A percentile compares a stretch with the other conserved stretches of the same genome.
These are phyloP conservation scores for Caloenas nicobarica DNA, from an alignment of 2,113 vertebrate species.

Conservation along the genomic window DNA sequence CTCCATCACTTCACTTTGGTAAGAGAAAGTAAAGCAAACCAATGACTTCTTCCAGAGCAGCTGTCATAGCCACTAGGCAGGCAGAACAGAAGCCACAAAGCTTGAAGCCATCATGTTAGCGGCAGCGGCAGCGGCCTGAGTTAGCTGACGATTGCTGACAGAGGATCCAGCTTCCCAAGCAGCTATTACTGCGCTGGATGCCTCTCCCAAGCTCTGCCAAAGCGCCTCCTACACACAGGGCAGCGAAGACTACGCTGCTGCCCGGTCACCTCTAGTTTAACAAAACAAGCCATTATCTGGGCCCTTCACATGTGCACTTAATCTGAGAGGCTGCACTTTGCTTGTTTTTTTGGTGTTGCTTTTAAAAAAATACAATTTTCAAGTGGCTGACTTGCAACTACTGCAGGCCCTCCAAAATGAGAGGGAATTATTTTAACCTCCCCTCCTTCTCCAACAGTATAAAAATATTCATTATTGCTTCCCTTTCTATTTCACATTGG, in stretches of 20 bases:
- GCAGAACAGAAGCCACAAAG: not conserved
- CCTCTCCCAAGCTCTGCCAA: not conserved
- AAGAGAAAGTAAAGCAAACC: not conserved
- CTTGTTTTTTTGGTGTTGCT: not conserved
- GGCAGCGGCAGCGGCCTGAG: not conserved
- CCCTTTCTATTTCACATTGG: not conserved
- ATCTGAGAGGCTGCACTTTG: not conserved
- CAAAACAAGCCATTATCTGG: not conserved
- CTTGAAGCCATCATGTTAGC: slow-evolving; percentile 16
- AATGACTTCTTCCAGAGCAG: not conserved
- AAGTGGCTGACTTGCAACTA: not conserved
- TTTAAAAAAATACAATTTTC: not conserved
- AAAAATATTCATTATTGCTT: not conserved
- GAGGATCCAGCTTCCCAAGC: not conserved
- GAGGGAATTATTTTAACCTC: not conserved
- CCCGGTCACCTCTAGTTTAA: not conserved
- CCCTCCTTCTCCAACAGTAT: not conserved
- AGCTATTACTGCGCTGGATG: not conserved
- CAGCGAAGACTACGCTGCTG: not conserved
- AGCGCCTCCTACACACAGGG: not conserved
- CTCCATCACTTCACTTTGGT: not conserved
- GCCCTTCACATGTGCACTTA: not conserved
- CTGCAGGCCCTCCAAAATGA: not conserved
- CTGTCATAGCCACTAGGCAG: not conserved
- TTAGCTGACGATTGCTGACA: not conserved